Evolutionary conservation across 2,888 invertebrate genomes (phyloP).

Genomic region (Trichogramma dendrolimi): DNA sequence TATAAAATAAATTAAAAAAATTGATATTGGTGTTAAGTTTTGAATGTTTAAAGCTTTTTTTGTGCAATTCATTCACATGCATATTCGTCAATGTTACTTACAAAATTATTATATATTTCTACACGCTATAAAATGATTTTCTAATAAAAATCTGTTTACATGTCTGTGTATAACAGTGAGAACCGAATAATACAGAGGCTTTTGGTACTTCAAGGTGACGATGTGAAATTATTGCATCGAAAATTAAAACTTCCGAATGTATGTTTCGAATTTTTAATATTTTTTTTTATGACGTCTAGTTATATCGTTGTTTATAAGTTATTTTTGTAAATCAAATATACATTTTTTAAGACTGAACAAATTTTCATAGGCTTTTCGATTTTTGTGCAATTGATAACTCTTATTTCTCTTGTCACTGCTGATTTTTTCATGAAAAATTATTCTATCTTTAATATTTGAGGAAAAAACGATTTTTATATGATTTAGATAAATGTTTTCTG

Average conservation of each 20-base stretch:
- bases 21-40: too few relatives aligned
- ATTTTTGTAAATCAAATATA: too few relatives aligned
- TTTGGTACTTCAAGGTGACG: conserved; percentile 29
- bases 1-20: too few relatives aligned
- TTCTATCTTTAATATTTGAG: neutral
- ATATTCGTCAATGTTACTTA: too few relatives aligned
- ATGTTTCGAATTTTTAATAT: conserved; percentile 17
- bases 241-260: conserved; percentile 19
- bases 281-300: neutral
- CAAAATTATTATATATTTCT: too few relatives aligned
- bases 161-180: conserved; percentile 31
- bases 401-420: conserved; percentile 18
- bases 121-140: too few relatives aligned
- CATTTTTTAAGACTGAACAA: neutral
- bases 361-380: neutral
- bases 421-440: conserved; percentile 1
- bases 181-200: conserved; percentile 25
- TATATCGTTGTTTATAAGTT: too few relatives aligned
- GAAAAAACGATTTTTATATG: neutral
- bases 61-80: too few relatives aligned
- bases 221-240: conserved; percentile 22
- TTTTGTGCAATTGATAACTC: neutral
- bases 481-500: too few relatives aligned
- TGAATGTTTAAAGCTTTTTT: too few relatives aligned
- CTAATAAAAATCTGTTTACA: conserved; percentile 30